Conservation (phyloP, 2,113 vertebrate species). For the Rhabdornis inornatus region DNA sequence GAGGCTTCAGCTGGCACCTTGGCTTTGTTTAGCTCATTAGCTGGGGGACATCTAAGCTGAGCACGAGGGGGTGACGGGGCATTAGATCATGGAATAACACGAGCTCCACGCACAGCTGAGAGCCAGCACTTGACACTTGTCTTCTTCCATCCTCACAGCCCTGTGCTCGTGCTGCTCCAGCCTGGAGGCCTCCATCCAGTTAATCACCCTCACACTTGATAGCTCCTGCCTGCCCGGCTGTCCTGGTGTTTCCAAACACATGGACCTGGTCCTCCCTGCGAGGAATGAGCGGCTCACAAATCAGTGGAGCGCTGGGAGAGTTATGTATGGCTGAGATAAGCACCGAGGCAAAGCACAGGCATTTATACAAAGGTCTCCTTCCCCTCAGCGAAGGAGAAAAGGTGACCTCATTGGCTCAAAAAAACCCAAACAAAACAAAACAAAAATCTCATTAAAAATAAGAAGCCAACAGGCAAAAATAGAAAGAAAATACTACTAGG, state of each 20-base stretch:
- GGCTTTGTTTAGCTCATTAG: neutral
- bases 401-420: neutral
- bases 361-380: neutral
- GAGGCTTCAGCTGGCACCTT: neutral
- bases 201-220: conserved; percentile 41
- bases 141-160: neutral
- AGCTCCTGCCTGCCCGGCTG: conserved; percentile 10
- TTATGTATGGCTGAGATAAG: neutral
- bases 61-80: neutral
- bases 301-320: neutral
- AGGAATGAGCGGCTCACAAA: neutral
- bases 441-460: too few species aligned
- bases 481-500: neutral
- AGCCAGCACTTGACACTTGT: conserved; percentile 12
- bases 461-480: neutral
- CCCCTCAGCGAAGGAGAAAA: neutral
- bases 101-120: neutral
- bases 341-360: rapidly evolving
- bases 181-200: neutral
- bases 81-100: neutral
- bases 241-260: conserved; percentile 17
- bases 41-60: neutral
- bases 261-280: neutral
- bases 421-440: too few species aligned
- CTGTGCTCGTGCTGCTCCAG: neutral